These are phyloP conservation scores for Gnathonemus echidnorhynchus DNA, from an alignment of 2,113 vertebrate species.

Conservation along the genomic window DNA sequence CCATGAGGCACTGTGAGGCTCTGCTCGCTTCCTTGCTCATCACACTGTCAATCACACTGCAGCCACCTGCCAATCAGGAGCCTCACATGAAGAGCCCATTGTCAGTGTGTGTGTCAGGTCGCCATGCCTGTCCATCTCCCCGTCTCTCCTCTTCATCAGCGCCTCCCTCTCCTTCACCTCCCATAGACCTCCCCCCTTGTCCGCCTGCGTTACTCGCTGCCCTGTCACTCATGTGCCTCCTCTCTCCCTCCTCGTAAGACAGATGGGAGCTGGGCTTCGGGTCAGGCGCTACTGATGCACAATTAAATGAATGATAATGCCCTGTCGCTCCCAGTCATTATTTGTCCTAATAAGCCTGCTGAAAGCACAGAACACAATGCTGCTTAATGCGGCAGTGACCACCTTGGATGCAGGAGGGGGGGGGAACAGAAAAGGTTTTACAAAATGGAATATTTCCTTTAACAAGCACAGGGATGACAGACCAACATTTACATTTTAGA, in stretches of 20 bases:
- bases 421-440: background rate
- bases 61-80: slow-evolving; percentile 7
- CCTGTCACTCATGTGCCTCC: background rate
- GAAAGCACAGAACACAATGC: background rate
- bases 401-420: background rate
- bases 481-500: background rate
- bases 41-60: slow-evolving; percentile 17
- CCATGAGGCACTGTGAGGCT: background rate
- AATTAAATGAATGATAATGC: slow-evolving; percentile 22
- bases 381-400: background rate
- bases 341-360: background rate
- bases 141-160: background rate
- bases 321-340: background rate
- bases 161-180: background rate
- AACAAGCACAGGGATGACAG: background rate
- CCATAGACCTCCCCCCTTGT: background rate
- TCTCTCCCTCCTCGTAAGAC: background rate
- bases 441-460: background rate
- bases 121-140: slow-evolving; percentile 17
- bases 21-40: background rate
- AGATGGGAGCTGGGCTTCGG: slow-evolving; percentile 19
- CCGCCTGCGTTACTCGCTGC: too few species aligned
- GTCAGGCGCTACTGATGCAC: slow-evolving; percentile 28
- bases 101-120: slow-evolving; percentile 6
- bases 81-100: background rate